phyloP scores from a whole-genome alignment of 1,140 invertebrate species.

The Philopotamus ludificatus region DNA sequence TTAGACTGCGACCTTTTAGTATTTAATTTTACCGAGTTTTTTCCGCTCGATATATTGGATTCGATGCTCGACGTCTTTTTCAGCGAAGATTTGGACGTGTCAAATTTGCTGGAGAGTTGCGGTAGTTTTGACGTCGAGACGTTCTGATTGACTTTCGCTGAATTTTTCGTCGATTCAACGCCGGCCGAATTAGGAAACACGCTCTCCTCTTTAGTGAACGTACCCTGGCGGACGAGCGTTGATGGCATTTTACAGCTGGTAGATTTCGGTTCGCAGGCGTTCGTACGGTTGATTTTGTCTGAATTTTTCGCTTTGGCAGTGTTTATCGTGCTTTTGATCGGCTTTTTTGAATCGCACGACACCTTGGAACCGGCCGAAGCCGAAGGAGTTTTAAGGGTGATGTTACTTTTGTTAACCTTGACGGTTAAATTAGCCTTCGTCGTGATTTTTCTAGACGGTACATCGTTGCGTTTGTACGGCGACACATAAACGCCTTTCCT shows the following conservation, averaged over 20 bases:
- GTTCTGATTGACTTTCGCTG: conserved; percentile 46
- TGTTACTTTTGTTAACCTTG: conserved; percentile 31
- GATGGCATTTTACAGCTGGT: no score
- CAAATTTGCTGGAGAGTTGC: conserved; percentile 49
- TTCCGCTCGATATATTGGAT: conserved; percentile 2
- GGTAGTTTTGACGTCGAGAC: conserved; percentile 54
- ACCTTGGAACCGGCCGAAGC: background rate
- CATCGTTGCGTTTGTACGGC: conserved; percentile 54
- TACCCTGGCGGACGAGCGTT: conserved; percentile 75
- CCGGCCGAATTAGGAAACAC: no score
- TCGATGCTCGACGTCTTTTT: conserved; percentile 41
- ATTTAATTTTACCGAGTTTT: conserved; percentile 8
- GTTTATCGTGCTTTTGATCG: conserved; percentile 21
- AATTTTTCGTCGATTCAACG: conserved; percentile 45
- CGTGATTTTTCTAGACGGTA: conserved; percentile 44
- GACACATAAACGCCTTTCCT: conserved; percentile 72
- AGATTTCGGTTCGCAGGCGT: conserved; percentile 45
- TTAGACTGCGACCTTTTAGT: conserved; percentile 32
- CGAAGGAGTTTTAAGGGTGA: background rate
- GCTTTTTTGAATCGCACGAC: no score
- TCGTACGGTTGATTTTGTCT: conserved; percentile 42
- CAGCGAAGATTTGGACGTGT: conserved; percentile 44
- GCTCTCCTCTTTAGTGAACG: conserved; percentile 81
- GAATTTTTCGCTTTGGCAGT: conserved; percentile 43
- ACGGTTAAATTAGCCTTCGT: conserved; percentile 38